Conservation (phyloP, 2,113 vertebrate species). For the Corapipo altera region DNA sequence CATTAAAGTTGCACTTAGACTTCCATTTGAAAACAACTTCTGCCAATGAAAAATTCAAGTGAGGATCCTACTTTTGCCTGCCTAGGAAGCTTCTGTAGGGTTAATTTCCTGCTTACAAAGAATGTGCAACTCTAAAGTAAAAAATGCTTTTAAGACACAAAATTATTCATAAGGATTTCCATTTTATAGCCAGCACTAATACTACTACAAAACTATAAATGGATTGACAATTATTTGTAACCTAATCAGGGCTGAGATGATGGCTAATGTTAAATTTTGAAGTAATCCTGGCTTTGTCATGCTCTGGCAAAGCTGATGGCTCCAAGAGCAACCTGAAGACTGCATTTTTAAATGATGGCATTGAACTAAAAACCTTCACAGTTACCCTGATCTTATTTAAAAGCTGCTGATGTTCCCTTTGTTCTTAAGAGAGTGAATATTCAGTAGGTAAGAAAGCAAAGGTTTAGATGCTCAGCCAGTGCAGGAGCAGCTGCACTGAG, state of each 20-base stretch:
- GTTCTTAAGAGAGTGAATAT: fast-evolving
- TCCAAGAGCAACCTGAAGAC: neutral
- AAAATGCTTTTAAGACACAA: neutral
- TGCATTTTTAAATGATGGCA: neutral
- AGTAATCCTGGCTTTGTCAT: neutral
- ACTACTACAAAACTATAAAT: neutral
- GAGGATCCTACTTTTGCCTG: neutral
- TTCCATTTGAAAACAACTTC: neutral
- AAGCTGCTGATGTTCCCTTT: neutral
- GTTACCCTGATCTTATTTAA: neutral
- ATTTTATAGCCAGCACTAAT: neutral
- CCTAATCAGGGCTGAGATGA: neutral
- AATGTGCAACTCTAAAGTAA: neutral
- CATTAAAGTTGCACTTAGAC: neutral
- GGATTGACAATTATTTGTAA: neutral
- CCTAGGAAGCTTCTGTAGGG: neutral
- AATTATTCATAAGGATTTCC: neutral
- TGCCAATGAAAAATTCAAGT: neutral
- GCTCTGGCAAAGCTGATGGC: neutral
- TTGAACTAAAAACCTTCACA: neutral
- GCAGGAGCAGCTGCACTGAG: neutral
- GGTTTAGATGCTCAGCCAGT: neutral
- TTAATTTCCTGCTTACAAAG: neutral
- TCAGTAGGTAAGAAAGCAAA: neutral
- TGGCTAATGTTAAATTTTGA: neutral